Percentiles rank a stretch among this genome's conserved stretches.
These are phyloP conservation scores for Ophiodon elongatus DNA, from an alignment of 2,113 vertebrate species.

Conservation along the genomic window DNA sequence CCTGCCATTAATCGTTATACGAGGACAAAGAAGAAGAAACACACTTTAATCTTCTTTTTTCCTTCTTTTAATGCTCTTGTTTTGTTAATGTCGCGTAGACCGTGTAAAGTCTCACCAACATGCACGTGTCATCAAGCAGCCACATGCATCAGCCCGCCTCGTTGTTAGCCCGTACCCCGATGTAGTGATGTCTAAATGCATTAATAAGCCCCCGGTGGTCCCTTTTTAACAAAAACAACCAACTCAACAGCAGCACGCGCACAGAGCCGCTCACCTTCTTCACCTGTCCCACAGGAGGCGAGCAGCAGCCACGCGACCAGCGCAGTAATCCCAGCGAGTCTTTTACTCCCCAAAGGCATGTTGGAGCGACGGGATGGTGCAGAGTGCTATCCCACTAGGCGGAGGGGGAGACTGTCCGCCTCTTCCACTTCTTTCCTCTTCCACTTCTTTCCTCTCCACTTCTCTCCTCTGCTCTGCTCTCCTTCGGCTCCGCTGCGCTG, in stretches of 20 bases:
- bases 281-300: conserved; percentile 69
- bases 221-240: background rate
- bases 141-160: background rate
- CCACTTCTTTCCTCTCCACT: conserved; percentile 16
- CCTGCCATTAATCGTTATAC: background rate
- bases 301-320: conserved; percentile 57
- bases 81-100: background rate
- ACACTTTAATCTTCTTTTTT: background rate
- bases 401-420: conserved; percentile 37
- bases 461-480: conserved; percentile 15
- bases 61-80: background rate
- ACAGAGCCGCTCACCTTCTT: conserved; percentile 68
- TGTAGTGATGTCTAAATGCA: background rate
- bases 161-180: background rate
- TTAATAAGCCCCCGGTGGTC: background rate
- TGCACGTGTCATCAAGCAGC: background rate
- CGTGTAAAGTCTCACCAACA: background rate
- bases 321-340: conserved; percentile 58
- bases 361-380: conserved; percentile 43
- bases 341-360: conserved; percentile 61
- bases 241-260: conserved; percentile 22
- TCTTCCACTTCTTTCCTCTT: conserved; percentile 18
- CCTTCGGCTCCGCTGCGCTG: conserved; percentile 59
- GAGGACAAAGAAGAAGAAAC: background rate
- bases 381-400: conserved; percentile 43